Conservation (phyloP, 2,888 invertebrate species). For the Coenonympha arcania region DNA sequence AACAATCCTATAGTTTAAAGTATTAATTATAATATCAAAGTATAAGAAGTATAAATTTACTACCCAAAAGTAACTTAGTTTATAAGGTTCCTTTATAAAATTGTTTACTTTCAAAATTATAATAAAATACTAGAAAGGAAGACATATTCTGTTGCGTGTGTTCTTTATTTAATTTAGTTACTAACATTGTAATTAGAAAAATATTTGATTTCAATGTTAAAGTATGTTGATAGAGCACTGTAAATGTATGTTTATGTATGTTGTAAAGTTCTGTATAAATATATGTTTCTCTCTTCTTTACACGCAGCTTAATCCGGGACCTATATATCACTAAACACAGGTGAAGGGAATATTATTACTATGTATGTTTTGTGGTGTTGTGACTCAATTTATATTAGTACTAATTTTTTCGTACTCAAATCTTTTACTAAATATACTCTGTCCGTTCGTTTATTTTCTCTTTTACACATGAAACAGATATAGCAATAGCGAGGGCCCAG, state of each 20-base stretch:
- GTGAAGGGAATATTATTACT: conserved; percentile 69
- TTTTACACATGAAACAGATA: no score
- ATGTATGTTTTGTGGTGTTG: conserved; percentile 39
- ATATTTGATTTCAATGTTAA: conserved; percentile 9
- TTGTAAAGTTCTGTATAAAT: conserved; percentile 49
- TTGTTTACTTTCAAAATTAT: no score
- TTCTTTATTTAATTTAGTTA: conserved; percentile 6
- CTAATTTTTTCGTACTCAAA: not conserved
- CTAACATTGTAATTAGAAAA: conserved; percentile 19
- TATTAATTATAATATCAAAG: no score
- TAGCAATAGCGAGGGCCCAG: no score
- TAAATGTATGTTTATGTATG: conserved; percentile 16
- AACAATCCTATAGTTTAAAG: no score
- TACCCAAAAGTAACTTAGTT: no score
- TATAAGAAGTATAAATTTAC: no score
- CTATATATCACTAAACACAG: conserved; percentile 74
- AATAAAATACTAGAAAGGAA: no score
- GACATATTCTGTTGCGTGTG: conserved; percentile 15
- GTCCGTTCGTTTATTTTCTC: no score
- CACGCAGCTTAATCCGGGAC: conserved; percentile 75
- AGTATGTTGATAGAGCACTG: conserved; percentile 11
- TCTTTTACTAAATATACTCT: not conserved
- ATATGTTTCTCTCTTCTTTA: conserved; percentile 71
- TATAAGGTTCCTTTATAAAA: no score
- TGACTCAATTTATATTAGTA: conserved; percentile 29